phyloP scores from a whole-genome alignment of 2,113 vertebrate species.

The Gavialis gangeticus region DNA sequence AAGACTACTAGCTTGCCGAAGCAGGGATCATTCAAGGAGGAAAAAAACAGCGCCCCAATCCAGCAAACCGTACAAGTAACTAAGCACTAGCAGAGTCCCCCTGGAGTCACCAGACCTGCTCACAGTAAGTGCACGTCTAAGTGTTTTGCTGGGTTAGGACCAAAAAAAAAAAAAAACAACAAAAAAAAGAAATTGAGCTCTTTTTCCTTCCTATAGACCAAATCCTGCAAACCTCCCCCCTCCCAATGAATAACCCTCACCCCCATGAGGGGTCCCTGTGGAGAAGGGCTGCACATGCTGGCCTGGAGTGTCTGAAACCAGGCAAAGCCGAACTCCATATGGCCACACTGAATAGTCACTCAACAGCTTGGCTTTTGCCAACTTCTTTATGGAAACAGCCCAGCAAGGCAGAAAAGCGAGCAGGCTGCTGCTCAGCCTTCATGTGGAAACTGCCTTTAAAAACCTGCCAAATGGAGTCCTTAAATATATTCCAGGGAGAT shows the following conservation, averaged over 20 bases:
- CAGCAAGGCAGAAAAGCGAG: slow-evolving; percentile 6
- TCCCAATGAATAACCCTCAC: background rate
- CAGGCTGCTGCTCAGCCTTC: slow-evolving; percentile 48
- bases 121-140: background rate
- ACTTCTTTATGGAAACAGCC: background rate
- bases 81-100: background rate
- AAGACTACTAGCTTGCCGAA: background rate
- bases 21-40: background rate
- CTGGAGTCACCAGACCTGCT: fast-evolving
- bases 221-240: background rate
- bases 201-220: background rate
- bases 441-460: background rate
- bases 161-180: background rate
- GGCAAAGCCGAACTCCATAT: slow-evolving; percentile 64
- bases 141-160: background rate
- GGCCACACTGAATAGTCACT: slow-evolving; percentile 59
- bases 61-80: background rate
- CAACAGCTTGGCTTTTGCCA: slow-evolving; percentile 64
- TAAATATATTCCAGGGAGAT: background rate
- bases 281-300: slow-evolving; percentile 51
- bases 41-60: background rate
- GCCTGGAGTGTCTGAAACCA: slow-evolving; percentile 36
- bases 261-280: slow-evolving; percentile 31
- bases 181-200: background rate
- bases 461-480: slow-evolving; percentile 43